A percentile compares a stretch with the other conserved stretches of the same genome.
Conservation (phyloP, 2,797 vertebrate genomes). For the Salmo trutta region DNA sequence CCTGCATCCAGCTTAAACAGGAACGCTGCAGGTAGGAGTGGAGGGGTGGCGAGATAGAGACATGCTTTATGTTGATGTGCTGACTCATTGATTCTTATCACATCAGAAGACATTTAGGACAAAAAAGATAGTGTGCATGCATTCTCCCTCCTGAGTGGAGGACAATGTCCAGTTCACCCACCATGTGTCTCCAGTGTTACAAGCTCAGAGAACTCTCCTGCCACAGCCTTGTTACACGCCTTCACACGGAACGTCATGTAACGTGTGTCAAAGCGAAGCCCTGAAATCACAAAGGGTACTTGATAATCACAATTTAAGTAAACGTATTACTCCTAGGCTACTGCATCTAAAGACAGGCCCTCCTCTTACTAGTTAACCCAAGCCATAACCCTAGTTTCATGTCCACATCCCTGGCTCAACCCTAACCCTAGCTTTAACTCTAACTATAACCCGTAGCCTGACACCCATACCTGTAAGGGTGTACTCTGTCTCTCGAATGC, state of each 20-base stretch:
- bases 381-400: not conserved
- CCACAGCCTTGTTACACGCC: conserved; percentile 94
- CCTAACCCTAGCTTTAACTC: not conserved
- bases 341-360: not conserved
- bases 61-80: too few relatives aligned
- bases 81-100: too few relatives aligned
- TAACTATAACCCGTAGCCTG: too few relatives aligned
- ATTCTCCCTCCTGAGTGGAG: not conserved
- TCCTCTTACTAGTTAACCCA: not conserved
- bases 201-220: conserved; percentile 90
- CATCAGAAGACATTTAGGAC: too few relatives aligned
- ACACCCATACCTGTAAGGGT: conserved; percentile 81
- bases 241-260: conserved; percentile 93
- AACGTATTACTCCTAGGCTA: not conserved
- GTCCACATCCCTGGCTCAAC: not conserved
- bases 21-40: conserved; percentile 78
- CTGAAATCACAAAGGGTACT: conserved; percentile 57
- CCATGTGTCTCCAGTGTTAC: conserved; percentile 91
- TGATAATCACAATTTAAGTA: not conserved
- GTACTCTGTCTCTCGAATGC: conserved; percentile 83
- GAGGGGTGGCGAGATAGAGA: too few relatives aligned
- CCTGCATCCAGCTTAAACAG: conserved; percentile 86
- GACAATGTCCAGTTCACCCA: conserved; percentile 53
- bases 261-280: conserved; percentile 91
- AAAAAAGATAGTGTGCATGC: too few relatives aligned